Evolutionary conservation across 2,888 invertebrate species (phyloP).

Genomic region (Globia sparganii): DNA sequence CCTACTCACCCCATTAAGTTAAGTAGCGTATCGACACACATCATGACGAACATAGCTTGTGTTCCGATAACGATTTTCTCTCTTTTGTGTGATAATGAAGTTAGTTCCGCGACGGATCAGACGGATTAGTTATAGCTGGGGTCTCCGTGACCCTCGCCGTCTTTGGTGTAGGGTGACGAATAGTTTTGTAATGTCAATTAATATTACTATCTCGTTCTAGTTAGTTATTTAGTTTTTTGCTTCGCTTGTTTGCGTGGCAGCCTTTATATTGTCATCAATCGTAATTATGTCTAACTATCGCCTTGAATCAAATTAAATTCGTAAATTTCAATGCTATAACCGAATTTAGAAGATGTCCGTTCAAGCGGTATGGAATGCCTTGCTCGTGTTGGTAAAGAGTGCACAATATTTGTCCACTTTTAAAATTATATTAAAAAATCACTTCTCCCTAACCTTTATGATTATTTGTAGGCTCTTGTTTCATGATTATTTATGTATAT

Average conservation of each 20-base stretch:
- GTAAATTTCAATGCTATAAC: background rate
- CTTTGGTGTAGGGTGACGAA: conserved; percentile 53
- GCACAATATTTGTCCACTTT: background rate
- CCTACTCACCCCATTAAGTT: conserved; percentile 47
- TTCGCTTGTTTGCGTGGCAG: background rate
- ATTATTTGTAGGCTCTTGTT: background rate
- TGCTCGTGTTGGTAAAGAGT: background rate
- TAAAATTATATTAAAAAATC: background rate
- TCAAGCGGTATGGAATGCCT: background rate
- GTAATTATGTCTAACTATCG: background rate
- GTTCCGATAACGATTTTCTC: conserved; percentile 53
- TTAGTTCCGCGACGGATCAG: conserved; percentile 58
- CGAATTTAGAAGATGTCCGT: background rate
- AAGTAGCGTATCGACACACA: conserved; percentile 56
- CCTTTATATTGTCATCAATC: background rate
- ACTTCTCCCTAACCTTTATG: background rate
- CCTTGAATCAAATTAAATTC: background rate
- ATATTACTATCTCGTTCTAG: conserved; percentile 7
- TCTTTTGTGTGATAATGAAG: conserved; percentile 58
- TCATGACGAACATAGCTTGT: conserved; percentile 48
- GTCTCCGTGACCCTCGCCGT: conserved; percentile 38
- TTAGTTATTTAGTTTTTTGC: conserved; percentile 27
- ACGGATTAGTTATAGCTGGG: conserved; percentile 56
- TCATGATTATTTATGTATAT: background rate
- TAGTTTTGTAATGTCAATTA: conserved; percentile 50